Evolutionary conservation across 2,888 invertebrate species (phyloP), one percentile per base, ranked within the genome.

Genomic region (Toxonevra muliebris): DNA sequence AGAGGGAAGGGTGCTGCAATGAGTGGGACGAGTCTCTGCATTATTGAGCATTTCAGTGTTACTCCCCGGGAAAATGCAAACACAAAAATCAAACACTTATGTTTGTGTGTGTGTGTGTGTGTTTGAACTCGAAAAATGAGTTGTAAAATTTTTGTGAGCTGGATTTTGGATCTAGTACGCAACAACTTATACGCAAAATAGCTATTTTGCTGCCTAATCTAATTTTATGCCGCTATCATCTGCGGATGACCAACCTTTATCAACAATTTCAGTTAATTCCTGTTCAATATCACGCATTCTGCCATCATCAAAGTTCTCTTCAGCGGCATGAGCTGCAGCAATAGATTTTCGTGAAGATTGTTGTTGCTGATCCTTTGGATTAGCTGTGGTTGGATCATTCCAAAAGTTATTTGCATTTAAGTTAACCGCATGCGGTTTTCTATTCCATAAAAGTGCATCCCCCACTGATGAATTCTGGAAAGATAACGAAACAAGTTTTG

Each of bases 241-340:
- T 41, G 78, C 76, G 72, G 78, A 76, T 15, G 79, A 78, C 89
- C 90, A 89, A 66, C 88, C 90, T 89, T 79, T 76, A 65, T 80
- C 82, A 57, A 82, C 82, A 65, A 82, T 81, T 65, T 82, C 80
- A 30, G 90, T 90, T 61, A 91, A 75, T 78, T 92, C 91, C 72
- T 89, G 89, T 76, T 91, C 89, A 86, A 90, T 88, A 72, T 82
- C 81, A 71, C 89, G 87, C 74, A 89, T 84, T 88, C 91, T 90
- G 76, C 90, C 90, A 75, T 90, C 90, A 52, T 90, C 91, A 68
- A 89, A 89, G 70, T 77, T 81, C 45, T 81, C 82, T 65, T 79
- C 79, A 58, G 69, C 40, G 74, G 74, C 61, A 74, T 77, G 1
- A 72, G 57, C 15, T 43, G 19, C 55, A 48, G 45, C 19, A 71